phyloP scores from a whole-genome alignment of 2,113 vertebrate species.

The Nannospalax galili region DNA sequence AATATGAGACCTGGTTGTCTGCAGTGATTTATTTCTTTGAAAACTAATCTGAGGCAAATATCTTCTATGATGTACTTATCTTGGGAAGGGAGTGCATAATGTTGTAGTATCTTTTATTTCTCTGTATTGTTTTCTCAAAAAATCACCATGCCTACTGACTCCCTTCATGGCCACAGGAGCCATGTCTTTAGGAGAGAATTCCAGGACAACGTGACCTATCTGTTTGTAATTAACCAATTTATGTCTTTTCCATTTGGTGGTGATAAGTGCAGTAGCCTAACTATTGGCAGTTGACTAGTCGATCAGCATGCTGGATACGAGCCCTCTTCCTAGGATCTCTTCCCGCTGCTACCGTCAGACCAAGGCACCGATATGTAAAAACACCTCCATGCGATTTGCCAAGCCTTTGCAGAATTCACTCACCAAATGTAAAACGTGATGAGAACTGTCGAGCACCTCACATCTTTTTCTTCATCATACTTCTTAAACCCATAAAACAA shows the following conservation, averaged over 20 bases:
- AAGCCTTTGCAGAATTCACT: background rate
- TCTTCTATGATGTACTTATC: background rate
- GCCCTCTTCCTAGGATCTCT: background rate
- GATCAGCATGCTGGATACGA: background rate
- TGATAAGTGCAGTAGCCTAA: background rate
- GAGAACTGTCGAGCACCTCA: background rate
- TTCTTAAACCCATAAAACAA: background rate
- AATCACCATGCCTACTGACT: background rate
- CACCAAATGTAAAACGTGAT: background rate
- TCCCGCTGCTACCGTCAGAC: slow-evolving; percentile 9
- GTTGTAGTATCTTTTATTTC: background rate
- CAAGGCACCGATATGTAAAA: background rate
- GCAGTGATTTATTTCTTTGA: background rate
- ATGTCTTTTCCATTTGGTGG: background rate
- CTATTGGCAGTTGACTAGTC: background rate
- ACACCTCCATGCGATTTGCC: background rate
- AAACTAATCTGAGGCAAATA: background rate
- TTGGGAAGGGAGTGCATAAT: background rate
- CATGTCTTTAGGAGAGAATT: slow-evolving; percentile 19
- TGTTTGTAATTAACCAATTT: slow-evolving; percentile 47
- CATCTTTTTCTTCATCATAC: background rate
- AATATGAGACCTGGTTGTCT: background rate
- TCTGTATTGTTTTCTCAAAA: slow-evolving; percentile 18
- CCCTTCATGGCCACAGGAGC: background rate
- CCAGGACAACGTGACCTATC: background rate